phyloP scores from a whole-genome alignment of 2,113 vertebrate species.

The Crocuta crocuta region DNA sequence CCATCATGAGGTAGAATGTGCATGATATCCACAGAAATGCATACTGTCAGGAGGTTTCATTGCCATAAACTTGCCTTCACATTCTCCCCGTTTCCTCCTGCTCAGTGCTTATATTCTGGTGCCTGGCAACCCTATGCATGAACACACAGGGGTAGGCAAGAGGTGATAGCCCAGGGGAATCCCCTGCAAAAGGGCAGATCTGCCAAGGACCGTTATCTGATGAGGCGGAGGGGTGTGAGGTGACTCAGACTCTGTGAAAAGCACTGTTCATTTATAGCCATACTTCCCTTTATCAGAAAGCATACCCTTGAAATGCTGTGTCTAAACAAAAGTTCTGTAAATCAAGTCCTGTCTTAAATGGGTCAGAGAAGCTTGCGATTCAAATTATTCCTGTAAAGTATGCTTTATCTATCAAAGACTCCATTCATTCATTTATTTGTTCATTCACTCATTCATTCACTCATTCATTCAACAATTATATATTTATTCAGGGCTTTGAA shows the following conservation, averaged over 20 bases:
- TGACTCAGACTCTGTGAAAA: slow-evolving; percentile 73
- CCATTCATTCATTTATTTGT: neutral
- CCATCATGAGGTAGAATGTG: slow-evolving; percentile 36
- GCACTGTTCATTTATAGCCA: slow-evolving; percentile 56
- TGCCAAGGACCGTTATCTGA: slow-evolving; percentile 71
- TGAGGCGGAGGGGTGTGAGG: slow-evolving; percentile 46
- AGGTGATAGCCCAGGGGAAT: slow-evolving; percentile 67
- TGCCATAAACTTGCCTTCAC: neutral
- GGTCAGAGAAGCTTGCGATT: neutral
- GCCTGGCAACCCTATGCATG: slow-evolving; percentile 65
- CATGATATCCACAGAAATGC: neutral
- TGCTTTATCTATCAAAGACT: neutral
- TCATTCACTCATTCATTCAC: neutral
- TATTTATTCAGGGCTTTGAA: neutral
- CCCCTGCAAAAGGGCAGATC: slow-evolving; percentile 71
- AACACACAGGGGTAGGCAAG: neutral
- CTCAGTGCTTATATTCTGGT: slow-evolving; percentile 1
- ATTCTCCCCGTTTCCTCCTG: slow-evolving; percentile 33
- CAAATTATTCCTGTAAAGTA: neutral
- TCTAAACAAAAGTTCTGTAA: slow-evolving; percentile 30
- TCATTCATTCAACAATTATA: neutral
- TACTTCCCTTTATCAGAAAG: slow-evolving; percentile 31
- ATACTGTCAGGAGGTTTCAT: slow-evolving; percentile 7
- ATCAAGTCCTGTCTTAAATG: neutral
- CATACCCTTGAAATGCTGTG: neutral